Base-by-base conservation (phyloP, 2,888 invertebrate genomes). In the Acanthococcus lagerstroemiae region DNA sequence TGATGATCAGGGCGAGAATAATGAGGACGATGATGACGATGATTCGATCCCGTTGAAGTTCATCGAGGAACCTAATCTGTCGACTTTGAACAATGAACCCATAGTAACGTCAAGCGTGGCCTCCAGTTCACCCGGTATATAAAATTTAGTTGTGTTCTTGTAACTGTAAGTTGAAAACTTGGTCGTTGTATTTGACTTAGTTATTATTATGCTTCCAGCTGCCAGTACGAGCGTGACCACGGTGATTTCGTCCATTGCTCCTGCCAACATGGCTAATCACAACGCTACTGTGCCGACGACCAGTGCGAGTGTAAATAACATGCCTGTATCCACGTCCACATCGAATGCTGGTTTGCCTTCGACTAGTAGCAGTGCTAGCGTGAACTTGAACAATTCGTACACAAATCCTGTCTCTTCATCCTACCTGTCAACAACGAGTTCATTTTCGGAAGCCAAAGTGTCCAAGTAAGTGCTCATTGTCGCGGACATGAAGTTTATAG, bases 61-160 rank as follows among this genome's bases (percentile, higher is more conserved):
- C 21, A 55, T 68, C 9, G 69, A 69, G 46, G 69, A 69, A 55
- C 67, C 69, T 48, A 69, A 69, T 61, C 55, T 69, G 48, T 68
- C 69, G n/a, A 60, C 22, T n/a, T 17, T 67, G 4, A 54, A 67
- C 55, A n/a, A n/a, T n/a, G n/a, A n/a, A n/a, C n/a, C n/a, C n/a
- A n/a, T n/a, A n/a, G n/a, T n/a, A n/a, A n/a, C n/a, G n/a, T n/a
- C n/a, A n/a, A n/a, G n/a, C n/a, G n/a, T n/a, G n/a, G n/a, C n/a
- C n/a, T n/a, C n/a, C n/a, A n/a, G n/a, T n/a, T n/a, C n/a, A n/a
- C n/a, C n/a, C n/a, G n/a, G n/a, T n/a, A n/a, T n/a, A n/a, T n/a
- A n/a, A n/a, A n/a, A n/a, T n/a, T n/a, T n/a, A n/a, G n/a, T n/a
- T n/a, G n/a, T n/a, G n/a, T n/a, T n/a, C n/a, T n/a, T n/a, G n/a